Evolutionary conservation across 2,888 invertebrate species (phyloP).

Genomic region (Dione juno): DNA sequence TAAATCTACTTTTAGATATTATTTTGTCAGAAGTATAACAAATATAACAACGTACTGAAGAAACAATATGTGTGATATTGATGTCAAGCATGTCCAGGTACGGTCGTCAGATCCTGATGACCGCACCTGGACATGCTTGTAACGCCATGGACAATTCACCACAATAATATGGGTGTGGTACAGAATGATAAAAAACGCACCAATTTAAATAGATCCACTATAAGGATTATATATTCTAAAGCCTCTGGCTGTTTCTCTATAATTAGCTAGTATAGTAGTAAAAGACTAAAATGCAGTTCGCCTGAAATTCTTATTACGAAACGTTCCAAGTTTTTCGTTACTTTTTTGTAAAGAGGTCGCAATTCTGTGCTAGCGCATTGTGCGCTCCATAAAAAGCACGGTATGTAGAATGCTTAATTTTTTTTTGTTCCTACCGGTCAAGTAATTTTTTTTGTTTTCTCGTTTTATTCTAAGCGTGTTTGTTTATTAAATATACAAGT

Average conservation of each 20-base stretch:
- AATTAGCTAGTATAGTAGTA: constrained; percentile 29
- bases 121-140: neutral
- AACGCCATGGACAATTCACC: too few species aligned
- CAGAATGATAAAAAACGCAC: neutral
- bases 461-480: neutral
- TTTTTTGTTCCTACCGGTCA: constrained; percentile 27
- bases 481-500: neutral
- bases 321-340: constrained; percentile 29
- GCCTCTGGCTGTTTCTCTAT: constrained; percentile 19
- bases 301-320: constrained; percentile 33
- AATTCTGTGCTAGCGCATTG: constrained; percentile 30
- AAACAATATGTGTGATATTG: too few species aligned
- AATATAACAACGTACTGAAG: too few species aligned
- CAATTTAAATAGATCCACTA: constrained; percentile 11
- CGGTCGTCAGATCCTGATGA: too few species aligned
- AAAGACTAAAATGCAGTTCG: constrained; percentile 30
- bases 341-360: constrained; percentile 28
- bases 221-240: constrained; percentile 18
- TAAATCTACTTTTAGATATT: too few species aligned
- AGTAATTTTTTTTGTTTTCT: constrained; percentile 7
- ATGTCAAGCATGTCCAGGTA: too few species aligned
- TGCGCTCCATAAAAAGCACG: constrained; percentile 24
- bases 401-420: constrained; percentile 25
- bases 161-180: neutral
- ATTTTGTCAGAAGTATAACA: too few species aligned